phyloP scores from a whole-genome alignment of 2,113 vertebrate species.

The Antechinus flavipes region DNA sequence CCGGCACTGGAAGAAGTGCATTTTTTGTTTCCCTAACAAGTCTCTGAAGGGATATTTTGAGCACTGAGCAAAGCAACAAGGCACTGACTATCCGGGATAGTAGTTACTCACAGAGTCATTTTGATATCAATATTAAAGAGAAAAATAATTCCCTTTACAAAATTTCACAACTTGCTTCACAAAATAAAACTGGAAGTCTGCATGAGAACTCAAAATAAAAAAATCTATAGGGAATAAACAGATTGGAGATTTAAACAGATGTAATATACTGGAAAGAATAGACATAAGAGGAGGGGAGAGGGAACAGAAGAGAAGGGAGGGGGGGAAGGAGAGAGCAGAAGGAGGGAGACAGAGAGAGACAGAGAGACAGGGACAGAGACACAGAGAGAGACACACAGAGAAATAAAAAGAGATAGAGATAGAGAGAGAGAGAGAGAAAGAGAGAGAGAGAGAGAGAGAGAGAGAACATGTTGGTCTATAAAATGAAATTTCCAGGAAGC shows the following conservation, averaged over 20 bases:
- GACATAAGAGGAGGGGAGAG: not conserved
- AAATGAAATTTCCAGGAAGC: conserved; percentile 34
- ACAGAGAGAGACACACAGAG: too few species aligned
- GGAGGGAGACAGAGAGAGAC: too few species aligned
- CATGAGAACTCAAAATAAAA: conserved; percentile 8
- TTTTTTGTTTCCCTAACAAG: not conserved
- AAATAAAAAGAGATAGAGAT: not conserved
- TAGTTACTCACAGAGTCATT: not conserved
- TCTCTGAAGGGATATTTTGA: not conserved
- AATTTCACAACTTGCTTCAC: not conserved
- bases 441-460: not conserved
- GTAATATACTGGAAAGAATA: not conserved
- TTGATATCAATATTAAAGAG: not conserved
- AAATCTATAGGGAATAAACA: not conserved
- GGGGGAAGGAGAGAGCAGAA: too few species aligned
- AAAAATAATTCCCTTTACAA: not conserved
- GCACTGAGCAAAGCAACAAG: not conserved
- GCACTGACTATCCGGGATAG: not conserved
- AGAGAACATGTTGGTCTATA: not conserved
- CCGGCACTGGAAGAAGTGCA: not conserved
- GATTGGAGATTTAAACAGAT: not conserved
- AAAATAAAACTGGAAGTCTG: not conserved
- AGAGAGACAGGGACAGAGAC: too few species aligned
- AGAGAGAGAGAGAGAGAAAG: too few species aligned
- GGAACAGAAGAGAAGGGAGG: not conserved